A percentile compares a stretch with the other conserved stretches of the same genome.
These are phyloP conservation scores for Cyphomyrus plagiostoma DNA, from an alignment of 2,113 vertebrate genomes.

Conservation along the genomic window DNA sequence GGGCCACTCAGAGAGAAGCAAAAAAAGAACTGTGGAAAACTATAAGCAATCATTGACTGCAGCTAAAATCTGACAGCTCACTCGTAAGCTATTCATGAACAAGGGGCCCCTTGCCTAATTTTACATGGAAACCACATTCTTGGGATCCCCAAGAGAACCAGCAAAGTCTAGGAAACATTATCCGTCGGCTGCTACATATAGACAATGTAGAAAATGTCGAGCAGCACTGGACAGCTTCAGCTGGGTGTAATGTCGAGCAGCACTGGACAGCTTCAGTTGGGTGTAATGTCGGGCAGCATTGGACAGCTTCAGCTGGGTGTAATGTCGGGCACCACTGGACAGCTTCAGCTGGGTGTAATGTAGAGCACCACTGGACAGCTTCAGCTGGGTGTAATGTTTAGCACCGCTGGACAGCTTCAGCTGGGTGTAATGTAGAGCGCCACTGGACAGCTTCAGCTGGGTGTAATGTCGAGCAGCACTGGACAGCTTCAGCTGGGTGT, in stretches of 20 bases:
- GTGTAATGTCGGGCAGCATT: neutral
- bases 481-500: neutral
- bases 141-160: neutral
- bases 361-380: neutral
- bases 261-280: neutral
- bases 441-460: neutral
- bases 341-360: too few relatives aligned
- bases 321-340: neutral
- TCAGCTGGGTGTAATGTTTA: too few relatives aligned
- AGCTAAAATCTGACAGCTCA: neutral
- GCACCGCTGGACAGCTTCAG: too few relatives aligned
- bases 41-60: neutral
- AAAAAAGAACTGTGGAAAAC: neutral
- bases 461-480: too few relatives aligned
- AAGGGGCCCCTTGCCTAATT: neutral
- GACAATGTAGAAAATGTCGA: neutral
- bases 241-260: neutral
- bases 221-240: neutral
- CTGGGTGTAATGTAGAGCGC: too few relatives aligned
- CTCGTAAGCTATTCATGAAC: neutral
- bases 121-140: constrained; percentile 10
- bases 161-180: neutral
- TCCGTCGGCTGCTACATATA: neutral
- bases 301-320: neutral
- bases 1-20: neutral